Evolutionary conservation across 2,888 invertebrate species (phyloP).

Genomic region (Lithosia quadra): DNA sequence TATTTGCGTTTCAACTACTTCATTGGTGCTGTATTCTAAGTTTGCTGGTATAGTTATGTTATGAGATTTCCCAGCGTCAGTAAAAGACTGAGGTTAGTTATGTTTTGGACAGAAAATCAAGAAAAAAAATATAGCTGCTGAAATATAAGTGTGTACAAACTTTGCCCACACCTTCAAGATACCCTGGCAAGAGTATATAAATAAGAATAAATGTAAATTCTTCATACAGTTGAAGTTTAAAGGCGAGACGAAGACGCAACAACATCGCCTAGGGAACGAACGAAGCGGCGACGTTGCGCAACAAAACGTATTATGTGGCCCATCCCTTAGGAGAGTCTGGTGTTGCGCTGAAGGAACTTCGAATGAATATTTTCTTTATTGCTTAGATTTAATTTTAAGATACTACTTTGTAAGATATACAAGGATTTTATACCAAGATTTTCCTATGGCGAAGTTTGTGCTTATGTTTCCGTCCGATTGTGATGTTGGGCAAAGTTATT

Average conservation of each 20-base stretch:
- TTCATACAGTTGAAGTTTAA: constrained; percentile 42
- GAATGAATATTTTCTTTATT: constrained; percentile 43
- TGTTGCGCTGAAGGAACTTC: constrained; percentile 36
- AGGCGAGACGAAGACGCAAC: constrained; percentile 46
- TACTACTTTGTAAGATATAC: background rate
- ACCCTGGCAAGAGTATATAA: background rate
- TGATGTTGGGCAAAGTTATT: background rate
- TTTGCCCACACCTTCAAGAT: background rate
- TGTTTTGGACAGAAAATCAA: too few species aligned
- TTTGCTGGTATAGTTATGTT: too few species aligned
- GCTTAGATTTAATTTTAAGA: constrained; percentile 41
- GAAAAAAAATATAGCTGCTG: background rate
- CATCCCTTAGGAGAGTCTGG: constrained; percentile 39
- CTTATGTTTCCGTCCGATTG: background rate
- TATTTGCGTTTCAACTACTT: background rate
- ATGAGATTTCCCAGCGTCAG: too few species aligned
- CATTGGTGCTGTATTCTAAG: too few species aligned
- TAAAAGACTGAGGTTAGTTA: too few species aligned
- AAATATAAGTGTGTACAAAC: background rate
- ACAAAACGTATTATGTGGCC: constrained; percentile 54
- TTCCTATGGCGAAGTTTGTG: background rate
- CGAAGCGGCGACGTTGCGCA: constrained; percentile 36
- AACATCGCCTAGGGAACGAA: constrained; percentile 43
- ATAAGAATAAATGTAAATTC: constrained; percentile 21
- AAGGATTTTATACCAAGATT: constrained; percentile 4